Conservation (phyloP, 2,888 invertebrate species). For the Scaptomyza caliginosa region DNA sequence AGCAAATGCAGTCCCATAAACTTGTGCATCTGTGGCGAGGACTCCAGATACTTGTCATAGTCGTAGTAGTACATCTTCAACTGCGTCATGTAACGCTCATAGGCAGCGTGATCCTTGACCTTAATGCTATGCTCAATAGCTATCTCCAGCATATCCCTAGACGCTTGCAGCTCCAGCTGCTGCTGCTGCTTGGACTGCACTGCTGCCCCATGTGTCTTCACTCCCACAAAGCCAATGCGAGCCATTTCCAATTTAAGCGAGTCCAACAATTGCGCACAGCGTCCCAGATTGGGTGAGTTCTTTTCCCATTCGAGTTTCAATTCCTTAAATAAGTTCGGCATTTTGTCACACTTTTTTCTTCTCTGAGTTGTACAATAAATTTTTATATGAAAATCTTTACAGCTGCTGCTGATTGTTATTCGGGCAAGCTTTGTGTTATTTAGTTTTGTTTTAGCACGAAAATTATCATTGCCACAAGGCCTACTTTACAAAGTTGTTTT, state of each 20-base stretch:
- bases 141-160: constrained; percentile 65
- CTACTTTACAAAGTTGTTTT: constrained; percentile 1
- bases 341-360: constrained; percentile 2
- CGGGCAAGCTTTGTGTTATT: neutral
- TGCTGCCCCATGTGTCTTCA: neutral
- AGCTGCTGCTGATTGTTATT: neutral
- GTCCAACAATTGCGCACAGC: constrained; percentile 49
- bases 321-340: constrained; percentile 52
- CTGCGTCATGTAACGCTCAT: constrained; percentile 68
- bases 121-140: constrained; percentile 70
- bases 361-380: constrained; percentile 4
- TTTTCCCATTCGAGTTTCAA: constrained; percentile 65
- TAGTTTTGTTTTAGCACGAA: neutral
- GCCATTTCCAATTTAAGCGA: constrained; percentile 61
- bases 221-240: constrained; percentile 28
- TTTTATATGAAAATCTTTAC: neutral
- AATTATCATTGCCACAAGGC: neutral
- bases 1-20: constrained; percentile 67
- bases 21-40: constrained; percentile 64
- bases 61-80: constrained; percentile 68
- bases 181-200: constrained; percentile 26
- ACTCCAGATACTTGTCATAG: constrained; percentile 49
- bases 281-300: constrained; percentile 44
- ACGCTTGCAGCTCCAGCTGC: constrained; percentile 33
- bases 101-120: constrained; percentile 61